These are phyloP conservation scores for Trachurus trachurus DNA, from an alignment of 2,797 vertebrate species.

Conservation along the genomic window DNA sequence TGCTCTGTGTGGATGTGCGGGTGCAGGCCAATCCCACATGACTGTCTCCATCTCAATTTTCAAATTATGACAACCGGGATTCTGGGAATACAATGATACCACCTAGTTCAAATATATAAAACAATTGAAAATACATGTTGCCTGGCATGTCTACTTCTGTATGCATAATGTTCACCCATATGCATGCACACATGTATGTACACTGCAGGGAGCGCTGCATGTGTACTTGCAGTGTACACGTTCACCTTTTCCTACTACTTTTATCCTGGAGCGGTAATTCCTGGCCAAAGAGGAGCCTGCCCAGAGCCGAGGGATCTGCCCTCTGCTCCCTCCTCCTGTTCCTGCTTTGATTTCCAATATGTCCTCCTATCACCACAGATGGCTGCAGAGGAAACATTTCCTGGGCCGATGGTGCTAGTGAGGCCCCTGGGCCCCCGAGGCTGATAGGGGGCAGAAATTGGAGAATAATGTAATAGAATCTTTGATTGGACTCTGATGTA, in stretches of 20 bases:
- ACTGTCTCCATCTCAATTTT: not conserved
- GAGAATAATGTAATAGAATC: constrained; percentile 94
- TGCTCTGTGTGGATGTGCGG: not conserved
- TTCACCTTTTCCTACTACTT: constrained; percentile 35
- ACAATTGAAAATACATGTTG: not conserved
- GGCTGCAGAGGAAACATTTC: constrained; percentile 87
- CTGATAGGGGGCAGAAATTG: constrained; percentile 85
- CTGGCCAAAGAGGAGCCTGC: constrained; percentile 71
- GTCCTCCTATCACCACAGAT: constrained; percentile 90
- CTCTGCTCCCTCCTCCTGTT: constrained; percentile 84
- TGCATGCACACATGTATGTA: constrained; percentile 32
- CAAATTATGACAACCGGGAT: not conserved
- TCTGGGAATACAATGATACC: not conserved
- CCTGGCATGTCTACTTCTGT: constrained; percentile 34
- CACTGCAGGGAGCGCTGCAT: not conserved
- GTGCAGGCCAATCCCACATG: not conserved
- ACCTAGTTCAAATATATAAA: not conserved
- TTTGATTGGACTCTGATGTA: constrained; percentile 88
- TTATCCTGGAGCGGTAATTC: constrained; percentile 39
- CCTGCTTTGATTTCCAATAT: constrained; percentile 90
- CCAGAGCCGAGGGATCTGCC: constrained; percentile 71
- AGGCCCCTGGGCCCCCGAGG: constrained; percentile 79
- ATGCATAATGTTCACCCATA: constrained; percentile 12
- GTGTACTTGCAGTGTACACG: constrained; percentile 23
- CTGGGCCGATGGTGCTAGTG: constrained; percentile 80